These are phyloP conservation scores for Bombus terrestris DNA, from an alignment of 1,140 invertebrate species.

Conservation along the genomic window DNA sequence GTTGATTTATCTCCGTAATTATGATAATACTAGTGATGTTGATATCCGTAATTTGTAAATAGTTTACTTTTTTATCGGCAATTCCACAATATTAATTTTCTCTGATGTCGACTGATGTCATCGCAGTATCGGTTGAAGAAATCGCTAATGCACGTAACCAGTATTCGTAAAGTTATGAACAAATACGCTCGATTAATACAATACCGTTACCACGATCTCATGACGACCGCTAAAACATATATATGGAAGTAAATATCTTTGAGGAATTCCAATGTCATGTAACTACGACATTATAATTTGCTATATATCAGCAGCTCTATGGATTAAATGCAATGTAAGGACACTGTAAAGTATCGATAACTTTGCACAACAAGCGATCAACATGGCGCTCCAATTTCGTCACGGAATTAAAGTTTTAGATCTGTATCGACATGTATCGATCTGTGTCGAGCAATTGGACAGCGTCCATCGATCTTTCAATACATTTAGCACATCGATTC, in stretches of 20 bases:
- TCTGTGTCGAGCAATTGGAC: conserved; percentile 46
- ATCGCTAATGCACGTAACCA: not conserved
- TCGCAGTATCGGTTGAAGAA: no score
- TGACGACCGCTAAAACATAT: not conserved
- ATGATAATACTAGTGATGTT: not conserved
- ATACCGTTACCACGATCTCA: not conserved
- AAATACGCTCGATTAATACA: not conserved
- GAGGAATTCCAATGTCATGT: conserved; percentile 13
- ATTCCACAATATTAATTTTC: not conserved
- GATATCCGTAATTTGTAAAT: not conserved
- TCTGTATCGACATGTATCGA: conserved; percentile 37
- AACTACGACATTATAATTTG: not conserved
- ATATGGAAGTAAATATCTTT: not conserved
- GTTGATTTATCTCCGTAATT: not conserved
- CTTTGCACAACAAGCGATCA: conserved; percentile 43
- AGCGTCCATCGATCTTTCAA: conserved; percentile 44
- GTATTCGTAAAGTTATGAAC: not conserved
- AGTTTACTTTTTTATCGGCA: not conserved
- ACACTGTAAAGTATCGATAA: conserved; percentile 31
- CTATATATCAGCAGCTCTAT: not conserved
- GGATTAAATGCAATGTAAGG: conserved; percentile 1
- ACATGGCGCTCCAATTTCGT: conserved; percentile 43
- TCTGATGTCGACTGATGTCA: not conserved
- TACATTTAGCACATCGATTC: conserved; percentile 26
- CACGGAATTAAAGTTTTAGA: conserved; percentile 36